Evolutionary conservation across 2,888 invertebrate species (phyloP), one percentile per base, ranked within the genome.

Genomic region (Masnerella sp.): DNA sequence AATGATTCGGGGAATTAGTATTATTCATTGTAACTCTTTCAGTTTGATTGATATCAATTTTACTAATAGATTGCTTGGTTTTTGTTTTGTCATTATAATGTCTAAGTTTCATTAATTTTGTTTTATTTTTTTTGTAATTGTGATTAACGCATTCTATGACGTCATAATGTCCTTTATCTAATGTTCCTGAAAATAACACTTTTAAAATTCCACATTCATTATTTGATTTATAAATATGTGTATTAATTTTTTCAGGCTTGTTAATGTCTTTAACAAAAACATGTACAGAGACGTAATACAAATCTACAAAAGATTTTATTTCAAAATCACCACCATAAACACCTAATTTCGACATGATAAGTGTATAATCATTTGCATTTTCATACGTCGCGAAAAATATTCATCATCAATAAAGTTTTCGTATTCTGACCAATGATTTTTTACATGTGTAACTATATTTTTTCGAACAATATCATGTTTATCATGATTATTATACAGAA

Each of bases 81-180:
- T 34, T 34, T 2, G 14, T 40, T 40, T 25, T 25, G n/a, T 42
- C 17, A 42, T 42, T 18, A 42, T 42, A 42, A 42, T 42, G 20
- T 18, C 12, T 9, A n/a, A 20, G 2, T 42, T 42, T 42, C 11
- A n/a, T 18, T 1, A 20, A 14, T 20, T 20, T 42, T n/a, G 9
- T 8, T 11, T 14, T 2, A 42, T 42, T 42, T 20, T 20, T 20
- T 11, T 11, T 11, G 20, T 7, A 42, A 18, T 42, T 18, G 11
- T 1, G 3, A 20, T 42, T 42, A 14, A 2, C 2, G 20, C 5
- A 42, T 11, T 20, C n/a, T 42, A 42, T 5, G 11, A 42, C 14
- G 20, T 42, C 42, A 20, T 20, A 42, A 42, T 42, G 42, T 11
- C 42, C 42, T 2, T 42, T 20, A 42, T 20, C 20, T 2, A 20